phyloP scores from a whole-genome alignment of 2,888 invertebrate genomes.

The Sphaeridia pumilis region DNA sequence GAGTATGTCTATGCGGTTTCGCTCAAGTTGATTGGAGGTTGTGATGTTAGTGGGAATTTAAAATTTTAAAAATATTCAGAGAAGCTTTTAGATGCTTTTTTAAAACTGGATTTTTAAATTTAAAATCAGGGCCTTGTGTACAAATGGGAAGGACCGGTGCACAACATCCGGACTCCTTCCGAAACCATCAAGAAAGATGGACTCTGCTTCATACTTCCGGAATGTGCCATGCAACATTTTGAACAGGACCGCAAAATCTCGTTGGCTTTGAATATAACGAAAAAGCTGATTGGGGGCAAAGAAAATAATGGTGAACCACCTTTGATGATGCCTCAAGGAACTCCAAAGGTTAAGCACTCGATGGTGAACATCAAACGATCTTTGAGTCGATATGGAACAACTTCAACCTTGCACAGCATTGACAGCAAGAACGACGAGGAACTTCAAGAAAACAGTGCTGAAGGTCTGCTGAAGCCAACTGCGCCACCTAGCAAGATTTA shows the following conservation, averaged over 20 bases:
- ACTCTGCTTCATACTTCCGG: slow-evolving; percentile 21
- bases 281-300: slow-evolving; percentile 2
- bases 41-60: slow-evolving; percentile 14
- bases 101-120: background rate
- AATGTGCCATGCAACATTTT: slow-evolving; percentile 25
- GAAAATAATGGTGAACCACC: background rate
- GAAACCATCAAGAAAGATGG: slow-evolving; percentile 22
- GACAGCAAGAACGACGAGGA: background rate
- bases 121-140: slow-evolving; percentile 12
- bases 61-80: background rate
- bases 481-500: no score
- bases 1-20: slow-evolving; percentile 14
- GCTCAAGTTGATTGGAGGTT: slow-evolving; percentile 20
- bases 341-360: no score
- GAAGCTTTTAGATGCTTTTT: background rate
- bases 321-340: no score
- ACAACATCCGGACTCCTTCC: slow-evolving; percentile 22
- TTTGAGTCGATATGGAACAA: background rate
- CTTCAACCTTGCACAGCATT: background rate
- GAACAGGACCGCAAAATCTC: slow-evolving; percentile 15
- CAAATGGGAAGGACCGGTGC: slow-evolving; percentile 31
- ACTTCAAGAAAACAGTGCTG: no score
- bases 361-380: background rate
- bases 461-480: no score
- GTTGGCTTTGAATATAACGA: slow-evolving; percentile 24